Percentiles rank a stretch among this genome's conserved stretches.
Evolutionary conservation across 2,888 invertebrate genomes (phyloP).

Genomic region (Leucania comma): DNA sequence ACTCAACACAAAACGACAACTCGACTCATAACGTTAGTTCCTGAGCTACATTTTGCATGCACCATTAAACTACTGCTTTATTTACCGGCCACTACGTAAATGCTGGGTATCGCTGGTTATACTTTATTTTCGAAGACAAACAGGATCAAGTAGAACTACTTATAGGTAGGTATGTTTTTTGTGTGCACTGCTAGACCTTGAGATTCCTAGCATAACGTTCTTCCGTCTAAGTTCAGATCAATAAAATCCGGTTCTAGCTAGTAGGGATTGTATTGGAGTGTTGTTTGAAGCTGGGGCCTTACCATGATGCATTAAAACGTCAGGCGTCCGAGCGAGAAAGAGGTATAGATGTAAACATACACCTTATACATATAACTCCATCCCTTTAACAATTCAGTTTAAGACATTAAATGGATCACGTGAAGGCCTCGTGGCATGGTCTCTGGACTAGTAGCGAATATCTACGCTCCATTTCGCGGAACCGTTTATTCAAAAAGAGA

Average conservation of each 20-base stretch:
- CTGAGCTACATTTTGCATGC: background rate
- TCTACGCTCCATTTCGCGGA: background rate
- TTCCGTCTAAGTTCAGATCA: constrained; percentile 35
- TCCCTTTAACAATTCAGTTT: too few relatives aligned
- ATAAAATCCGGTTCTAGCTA: constrained; percentile 38
- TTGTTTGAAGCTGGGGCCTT: constrained; percentile 10
- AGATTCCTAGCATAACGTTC: constrained; percentile 26
- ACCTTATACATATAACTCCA: too few relatives aligned
- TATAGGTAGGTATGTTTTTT: constrained; percentile 2
- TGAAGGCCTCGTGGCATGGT: too few relatives aligned
- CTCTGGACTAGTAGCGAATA: background rate
- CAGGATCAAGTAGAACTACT: constrained; percentile 4
- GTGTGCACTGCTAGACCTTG: constrained; percentile 34
- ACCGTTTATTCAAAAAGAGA: background rate
- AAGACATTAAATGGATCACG: too few relatives aligned
- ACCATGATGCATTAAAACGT: background rate
- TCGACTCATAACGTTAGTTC: background rate
- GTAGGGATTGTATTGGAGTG: constrained; percentile 13
- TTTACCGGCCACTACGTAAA: background rate
- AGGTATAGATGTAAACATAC: too few relatives aligned
- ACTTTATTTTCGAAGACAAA: constrained; percentile 7
- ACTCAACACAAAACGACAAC: too few relatives aligned
- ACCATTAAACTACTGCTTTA: background rate
- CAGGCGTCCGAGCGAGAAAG: too few relatives aligned
- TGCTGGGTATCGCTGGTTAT: background rate